Evolutionary conservation across 2,888 invertebrate genomes (phyloP), one percentile per base, ranked within the genome.

Genomic region (Drosophila bunnanda): DNA sequence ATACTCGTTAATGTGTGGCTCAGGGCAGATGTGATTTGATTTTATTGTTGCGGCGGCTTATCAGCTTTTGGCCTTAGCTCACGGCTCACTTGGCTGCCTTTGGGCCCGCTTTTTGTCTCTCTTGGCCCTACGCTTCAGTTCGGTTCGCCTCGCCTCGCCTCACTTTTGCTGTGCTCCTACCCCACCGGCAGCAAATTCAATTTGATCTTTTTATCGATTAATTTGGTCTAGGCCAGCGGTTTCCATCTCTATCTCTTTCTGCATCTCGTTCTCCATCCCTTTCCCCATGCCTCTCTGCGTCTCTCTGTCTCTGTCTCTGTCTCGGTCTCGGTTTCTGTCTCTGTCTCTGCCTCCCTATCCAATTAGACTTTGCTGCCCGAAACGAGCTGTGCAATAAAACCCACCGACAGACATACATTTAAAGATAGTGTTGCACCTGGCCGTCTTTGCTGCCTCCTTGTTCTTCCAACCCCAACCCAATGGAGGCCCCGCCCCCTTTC

Each of bases 11-110:
- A 50, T 64, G 38, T 64, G 30, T 50, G 48, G 17, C 57, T 13
- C 39, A 53, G 61, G 67, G 32, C 67, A 67, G 74, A 75, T 64
- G 77, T 77, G 74, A 77, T 81, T 87, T 83, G 82, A 83, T 83
- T 78, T 87, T 78, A 86, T 82, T 82, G 85, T 82, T 82, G 82
- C 69, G 85, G 87, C 82, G 62, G 80, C 87, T 87, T 82, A 87
- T 87, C 82, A 87, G 82, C 82, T 82, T 81, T 82, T 77, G 55
- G 68, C 66, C 66, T 53, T 70, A 60, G 59, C 68, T 50, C 48
- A 68, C 67, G 65, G 78, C 50, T 80, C 74, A 82, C 73, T 43
- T 67, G 68, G 39, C 56, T 48, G 48, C 57, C 67, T 43, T 61
- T 34, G 39, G 36, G 38, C 43, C 44, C 17, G 64, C 22, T 20